Evolutionary conservation across 2,888 invertebrate species (phyloP).

Genomic region (Macaria notata): DNA sequence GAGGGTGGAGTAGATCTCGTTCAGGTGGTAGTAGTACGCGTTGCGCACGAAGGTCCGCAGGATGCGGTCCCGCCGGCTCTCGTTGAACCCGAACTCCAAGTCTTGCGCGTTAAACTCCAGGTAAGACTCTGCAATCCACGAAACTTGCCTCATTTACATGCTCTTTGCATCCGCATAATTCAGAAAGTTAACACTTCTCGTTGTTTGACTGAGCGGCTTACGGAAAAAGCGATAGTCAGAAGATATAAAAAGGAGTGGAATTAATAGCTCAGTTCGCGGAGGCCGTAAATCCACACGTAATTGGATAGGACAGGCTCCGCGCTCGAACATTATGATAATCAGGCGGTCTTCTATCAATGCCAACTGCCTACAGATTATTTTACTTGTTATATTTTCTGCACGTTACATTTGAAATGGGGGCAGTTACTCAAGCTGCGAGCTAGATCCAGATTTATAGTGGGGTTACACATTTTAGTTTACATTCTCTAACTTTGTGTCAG

Average conservation of each 20-base stretch:
- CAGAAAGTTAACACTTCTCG: conserved; percentile 34
- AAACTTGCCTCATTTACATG: conserved; percentile 57
- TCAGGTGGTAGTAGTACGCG: conserved; percentile 96
- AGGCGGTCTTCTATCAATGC: conserved; percentile 34
- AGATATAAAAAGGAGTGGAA: conserved; percentile 37
- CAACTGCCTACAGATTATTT: conserved; percentile 29
- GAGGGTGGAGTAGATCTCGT: conserved; percentile 96
- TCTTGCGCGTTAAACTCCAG: conserved; percentile 91
- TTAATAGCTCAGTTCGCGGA: conserved; percentile 41
- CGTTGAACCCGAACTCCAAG: conserved; percentile 95
- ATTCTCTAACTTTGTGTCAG: conserved; percentile 2
- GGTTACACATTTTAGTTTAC: conserved; percentile 19
- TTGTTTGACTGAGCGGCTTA: conserved; percentile 29
- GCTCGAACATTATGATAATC: conserved; percentile 35
- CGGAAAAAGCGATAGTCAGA: conserved; percentile 28
- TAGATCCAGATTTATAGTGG: conserved; percentile 26
- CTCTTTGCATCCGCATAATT: conserved; percentile 45
- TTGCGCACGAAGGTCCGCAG: conserved; percentile 96
- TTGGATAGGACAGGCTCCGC: conserved; percentile 37
- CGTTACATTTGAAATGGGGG: conserved; percentile 25
- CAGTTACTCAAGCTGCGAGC: conserved; percentile 20
- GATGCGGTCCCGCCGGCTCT: conserved; percentile 92
- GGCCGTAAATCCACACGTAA: conserved; percentile 42
- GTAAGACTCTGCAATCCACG: conserved; percentile 86
- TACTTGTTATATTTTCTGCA: conserved; percentile 20